Percentiles rank a stretch among this genome's conserved stretches.
Conservation (phyloP, 2,797 vertebrate genomes). For the Coreius guichenoti region DNA sequence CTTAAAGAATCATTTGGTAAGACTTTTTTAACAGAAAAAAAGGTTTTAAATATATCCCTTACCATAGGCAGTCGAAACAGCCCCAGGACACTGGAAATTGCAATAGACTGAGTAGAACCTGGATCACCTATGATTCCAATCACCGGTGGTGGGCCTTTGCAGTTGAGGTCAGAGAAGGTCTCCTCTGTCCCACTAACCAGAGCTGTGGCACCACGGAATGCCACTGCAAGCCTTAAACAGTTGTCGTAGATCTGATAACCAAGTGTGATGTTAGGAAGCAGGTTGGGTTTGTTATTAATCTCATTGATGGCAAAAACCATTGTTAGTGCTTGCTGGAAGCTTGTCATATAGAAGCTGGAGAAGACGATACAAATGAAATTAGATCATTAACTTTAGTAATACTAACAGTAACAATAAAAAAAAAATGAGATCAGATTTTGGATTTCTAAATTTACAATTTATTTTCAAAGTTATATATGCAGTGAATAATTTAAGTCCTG, state of each 20-base stretch:
- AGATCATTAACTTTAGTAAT: not conserved
- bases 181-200: conserved; percentile 61
- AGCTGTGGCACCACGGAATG: conserved; percentile 73
- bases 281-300: conserved; percentile 71
- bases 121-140: conserved; percentile 68
- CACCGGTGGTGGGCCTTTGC: conserved; percentile 59
- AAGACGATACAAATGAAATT: not conserved
- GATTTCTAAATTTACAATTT: not conserved
- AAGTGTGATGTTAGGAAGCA: conserved; percentile 66
- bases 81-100: conserved; percentile 66
- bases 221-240: conserved; percentile 72
- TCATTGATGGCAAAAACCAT: conserved; percentile 75
- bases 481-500: not conserved
- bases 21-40: not conserved
- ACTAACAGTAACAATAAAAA: not conserved
- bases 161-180: conserved; percentile 33
- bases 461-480: not conserved
- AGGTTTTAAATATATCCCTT: not conserved
- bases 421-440: not conserved
- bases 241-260: conserved; percentile 78
- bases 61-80: conserved; percentile 68
- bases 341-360: conserved; percentile 67
- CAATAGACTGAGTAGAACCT: conserved; percentile 66
- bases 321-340: conserved; percentile 68
- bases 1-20: too few species aligned